Percentiles rank a stretch among this genome's conserved stretches.
phyloP scores from a whole-genome alignment of 2,888 invertebrate species.

The Sminthurinus aureus region DNA sequence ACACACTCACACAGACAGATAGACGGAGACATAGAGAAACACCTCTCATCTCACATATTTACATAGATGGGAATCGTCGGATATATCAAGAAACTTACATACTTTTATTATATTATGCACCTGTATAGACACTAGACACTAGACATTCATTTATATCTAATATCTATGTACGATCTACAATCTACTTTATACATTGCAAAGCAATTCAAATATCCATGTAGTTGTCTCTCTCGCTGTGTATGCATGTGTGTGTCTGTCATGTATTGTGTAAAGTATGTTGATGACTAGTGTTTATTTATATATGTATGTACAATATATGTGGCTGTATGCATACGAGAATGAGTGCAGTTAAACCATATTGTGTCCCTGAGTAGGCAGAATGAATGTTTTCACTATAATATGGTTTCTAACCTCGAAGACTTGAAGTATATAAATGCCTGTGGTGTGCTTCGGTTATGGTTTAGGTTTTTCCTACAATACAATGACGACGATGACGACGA shows the following conservation, averaged over 20 bases:
- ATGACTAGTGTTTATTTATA: neutral
- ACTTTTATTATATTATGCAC: too few relatives aligned
- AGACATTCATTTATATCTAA: too few relatives aligned
- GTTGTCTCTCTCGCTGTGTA: too few relatives aligned
- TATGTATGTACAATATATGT: neutral
- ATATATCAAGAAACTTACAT: too few relatives aligned
- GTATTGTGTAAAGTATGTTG: neutral
- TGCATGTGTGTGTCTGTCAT: too few relatives aligned
- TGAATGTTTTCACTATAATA: slow-evolving; percentile 17
- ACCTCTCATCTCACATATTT: too few relatives aligned
- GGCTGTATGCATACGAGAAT: neutral
- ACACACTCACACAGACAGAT: too few relatives aligned
- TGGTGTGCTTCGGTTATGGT: slow-evolving; percentile 42
- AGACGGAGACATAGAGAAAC: too few relatives aligned
- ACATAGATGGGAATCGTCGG: neutral
- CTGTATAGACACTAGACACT: too few relatives aligned
- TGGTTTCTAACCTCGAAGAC: slow-evolving; percentile 28
- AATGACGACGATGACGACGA: neutral
- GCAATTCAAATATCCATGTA: too few relatives aligned
- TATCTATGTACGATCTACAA: too few relatives aligned
- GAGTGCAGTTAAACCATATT: neutral
- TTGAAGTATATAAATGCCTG: slow-evolving; percentile 42
- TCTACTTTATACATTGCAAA: too few relatives aligned
- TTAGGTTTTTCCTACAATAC: slow-evolving; percentile 32
- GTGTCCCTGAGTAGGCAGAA: slow-evolving; percentile 1